Conservation (phyloP, 2,888 invertebrate genomes). For the Fabriciana adippe region DNA sequence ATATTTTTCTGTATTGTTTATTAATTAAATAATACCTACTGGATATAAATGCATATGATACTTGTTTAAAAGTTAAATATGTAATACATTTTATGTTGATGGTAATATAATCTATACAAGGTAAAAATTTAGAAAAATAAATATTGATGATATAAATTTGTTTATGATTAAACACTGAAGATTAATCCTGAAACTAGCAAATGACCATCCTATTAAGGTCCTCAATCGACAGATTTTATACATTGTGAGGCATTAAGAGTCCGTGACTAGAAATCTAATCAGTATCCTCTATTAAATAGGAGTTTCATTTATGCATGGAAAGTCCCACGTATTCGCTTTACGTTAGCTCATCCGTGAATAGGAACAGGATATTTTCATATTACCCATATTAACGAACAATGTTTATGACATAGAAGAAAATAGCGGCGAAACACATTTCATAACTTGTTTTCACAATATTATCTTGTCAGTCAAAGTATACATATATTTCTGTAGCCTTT, state of each 20-base stretch:
- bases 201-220: slow-evolving; percentile 22
- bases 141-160: too few species aligned
- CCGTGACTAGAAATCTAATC: slow-evolving; percentile 59
- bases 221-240: slow-evolving; percentile 50
- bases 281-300: slow-evolving; percentile 28
- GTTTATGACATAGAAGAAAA: too few species aligned
- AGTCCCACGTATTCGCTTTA: slow-evolving; percentile 5
- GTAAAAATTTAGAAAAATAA: too few species aligned
- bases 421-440: not conserved
- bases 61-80: too few species aligned
- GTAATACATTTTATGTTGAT: too few species aligned
- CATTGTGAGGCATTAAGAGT: slow-evolving; percentile 55
- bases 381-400: not conserved
- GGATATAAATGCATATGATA: too few species aligned
- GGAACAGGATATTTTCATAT: not conserved
- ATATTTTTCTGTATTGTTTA: too few species aligned
- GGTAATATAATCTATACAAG: too few species aligned
- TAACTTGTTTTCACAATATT: not conserved
- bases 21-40: too few species aligned
- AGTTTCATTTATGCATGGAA: slow-evolving; percentile 16
- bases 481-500: slow-evolving; percentile 18
- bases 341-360: not conserved
- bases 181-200: not conserved
- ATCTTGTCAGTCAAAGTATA: not conserved
- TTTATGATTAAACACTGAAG: too few species aligned